Conservation (phyloP, 2,113 vertebrate genomes). For the Telmatochromis sp. region DNA sequence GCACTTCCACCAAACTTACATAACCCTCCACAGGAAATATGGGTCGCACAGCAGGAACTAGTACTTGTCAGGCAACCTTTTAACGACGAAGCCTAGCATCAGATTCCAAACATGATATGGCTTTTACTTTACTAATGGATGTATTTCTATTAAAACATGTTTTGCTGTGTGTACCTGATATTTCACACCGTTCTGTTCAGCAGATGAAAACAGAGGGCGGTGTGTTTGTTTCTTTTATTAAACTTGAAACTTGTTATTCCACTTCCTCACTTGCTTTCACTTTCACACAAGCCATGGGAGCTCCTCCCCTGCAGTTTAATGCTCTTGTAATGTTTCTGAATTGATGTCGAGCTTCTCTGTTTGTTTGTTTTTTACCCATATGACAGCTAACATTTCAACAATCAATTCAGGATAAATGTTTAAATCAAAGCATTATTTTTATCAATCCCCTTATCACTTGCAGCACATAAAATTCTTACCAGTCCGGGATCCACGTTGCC, state of each 20-base stretch:
- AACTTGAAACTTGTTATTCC: neutral
- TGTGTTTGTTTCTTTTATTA: neutral
- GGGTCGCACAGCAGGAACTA: neutral
- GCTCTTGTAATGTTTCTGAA: neutral
- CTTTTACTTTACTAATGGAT: neutral
- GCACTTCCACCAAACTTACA: neutral
- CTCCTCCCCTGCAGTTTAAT: neutral
- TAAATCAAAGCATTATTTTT: neutral
- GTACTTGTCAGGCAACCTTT: slow-evolving; percentile 33
- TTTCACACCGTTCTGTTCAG: neutral
- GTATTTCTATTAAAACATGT: neutral
- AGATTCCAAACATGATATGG: neutral
- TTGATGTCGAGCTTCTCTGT: rapidly evolving
- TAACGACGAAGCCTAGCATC: neutral
- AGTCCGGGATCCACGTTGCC: neutral
- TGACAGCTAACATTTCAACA: neutral
- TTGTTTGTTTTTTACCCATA: neutral
- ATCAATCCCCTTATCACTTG: neutral
- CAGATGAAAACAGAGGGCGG: neutral
- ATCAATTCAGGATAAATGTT: neutral
- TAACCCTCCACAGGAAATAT: neutral
- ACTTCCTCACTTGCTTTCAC: neutral
- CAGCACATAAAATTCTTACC: neutral
- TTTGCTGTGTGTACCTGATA: neutral
- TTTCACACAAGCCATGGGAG: neutral